Evolutionary conservation across 2,888 invertebrate genomes (phyloP), one percentile per base, ranked within the genome.

Genomic region (Hirtodrosophila duncani): DNA sequence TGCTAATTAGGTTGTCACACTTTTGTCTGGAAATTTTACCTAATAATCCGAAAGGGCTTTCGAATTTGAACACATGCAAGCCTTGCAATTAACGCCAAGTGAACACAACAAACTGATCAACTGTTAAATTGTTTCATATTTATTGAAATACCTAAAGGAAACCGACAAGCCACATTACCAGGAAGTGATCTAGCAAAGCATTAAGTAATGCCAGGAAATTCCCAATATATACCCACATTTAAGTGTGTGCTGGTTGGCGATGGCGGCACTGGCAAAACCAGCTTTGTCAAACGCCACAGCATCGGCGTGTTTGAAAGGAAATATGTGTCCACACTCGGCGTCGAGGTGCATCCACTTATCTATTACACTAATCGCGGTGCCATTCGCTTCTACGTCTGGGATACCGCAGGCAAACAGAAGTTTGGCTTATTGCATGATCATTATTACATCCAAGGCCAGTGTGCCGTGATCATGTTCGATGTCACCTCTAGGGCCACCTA

Each of bases 271-370:
- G 99, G 99, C 20, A 99, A 99, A 89, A 99, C 99, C 3, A 99
- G 99, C 30, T 99, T 99, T 85, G 99, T 99, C 29, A 99, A 99
- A 89, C 92, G 99, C 63, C 99, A 99, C 88, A 92, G 98, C 88
- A 99, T 99, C 81, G 99, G 99, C 87, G 99, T 99, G 89, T 99
- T 99, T 87, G 99, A 99, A 88, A 99, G 99, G 89, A 97, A 97
- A 89, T 99, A 99, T 87, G 99, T 99, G 63, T 99, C 99, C 30
- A 99, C 99, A 23, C 89, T 99, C 42, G 99, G 99, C 70, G 99
- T 99, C 7, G 99, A 99, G 89, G 99, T 99, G 31, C 99, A 99
- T 88, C 99, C 99, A 0, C 88, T 99, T 65, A 94, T 97, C 41
- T 99, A 99, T 88, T 97, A 99, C 88, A 99, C 99, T 52, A 99